phyloP scores from a whole-genome alignment of 2,797 vertebrate species.

The Tarsius wallacei region DNA sequence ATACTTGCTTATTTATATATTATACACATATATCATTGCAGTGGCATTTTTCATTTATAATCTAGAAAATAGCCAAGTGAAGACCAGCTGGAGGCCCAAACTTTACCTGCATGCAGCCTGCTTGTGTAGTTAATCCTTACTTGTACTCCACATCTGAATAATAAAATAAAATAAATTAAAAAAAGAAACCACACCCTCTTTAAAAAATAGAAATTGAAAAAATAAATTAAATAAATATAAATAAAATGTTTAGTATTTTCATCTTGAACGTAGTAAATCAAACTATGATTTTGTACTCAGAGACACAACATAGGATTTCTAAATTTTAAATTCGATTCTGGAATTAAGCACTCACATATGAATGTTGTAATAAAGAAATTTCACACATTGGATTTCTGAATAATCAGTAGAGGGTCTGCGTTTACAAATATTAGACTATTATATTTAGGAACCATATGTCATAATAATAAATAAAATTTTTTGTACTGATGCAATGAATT shows the following conservation, averaged over 20 bases:
- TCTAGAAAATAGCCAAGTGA: too few species aligned
- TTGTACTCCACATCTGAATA: too few species aligned
- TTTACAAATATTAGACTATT: slow-evolving; percentile 57
- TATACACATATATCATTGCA: neutral
- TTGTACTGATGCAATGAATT: slow-evolving; percentile 55
- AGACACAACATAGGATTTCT: neutral
- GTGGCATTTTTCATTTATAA: neutral
- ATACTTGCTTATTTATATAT: slow-evolving; percentile 3
- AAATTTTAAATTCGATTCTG: slow-evolving; percentile 52
- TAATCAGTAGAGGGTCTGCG: neutral
- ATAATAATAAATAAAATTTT: slow-evolving; percentile 55
- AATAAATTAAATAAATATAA: slow-evolving; percentile 33
- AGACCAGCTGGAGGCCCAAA: too few species aligned
- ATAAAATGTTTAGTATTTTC: slow-evolving; percentile 56
- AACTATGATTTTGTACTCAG: neutral
- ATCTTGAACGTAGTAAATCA: neutral
- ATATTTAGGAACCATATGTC: slow-evolving; percentile 43
- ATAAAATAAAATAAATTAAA: too few species aligned
- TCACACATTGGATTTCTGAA: slow-evolving; percentile 51
- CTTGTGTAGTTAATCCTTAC: too few species aligned
- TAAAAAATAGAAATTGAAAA: slow-evolving; percentile 4
- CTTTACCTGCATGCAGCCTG: too few species aligned
- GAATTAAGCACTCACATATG: slow-evolving; percentile 10
- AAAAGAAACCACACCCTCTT: neutral
- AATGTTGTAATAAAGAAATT: slow-evolving; percentile 64